Evolutionary conservation across 2,888 invertebrate genomes (phyloP), one percentile per base, ranked within the genome.

Genomic region (Cryptophagus acutangulus): DNA sequence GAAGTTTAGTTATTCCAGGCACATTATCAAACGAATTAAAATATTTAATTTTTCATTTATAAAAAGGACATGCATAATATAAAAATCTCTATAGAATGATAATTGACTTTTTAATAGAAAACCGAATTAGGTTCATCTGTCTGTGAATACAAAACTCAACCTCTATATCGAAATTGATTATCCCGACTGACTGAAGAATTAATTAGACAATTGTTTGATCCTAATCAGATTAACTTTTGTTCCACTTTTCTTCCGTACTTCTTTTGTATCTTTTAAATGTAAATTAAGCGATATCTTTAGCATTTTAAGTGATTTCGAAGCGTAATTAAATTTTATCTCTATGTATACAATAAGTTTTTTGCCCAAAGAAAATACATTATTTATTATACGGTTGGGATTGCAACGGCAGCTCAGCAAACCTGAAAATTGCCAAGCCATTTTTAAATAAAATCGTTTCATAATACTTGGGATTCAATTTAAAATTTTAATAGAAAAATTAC

Each of bases 201-300:
- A 65, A 65, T 65, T 63, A 62, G 59, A 62, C 63, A 59, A 63
- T 62, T 64, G 65, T 64, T 64, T 64, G 65, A 64, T 62, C 57
- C 58, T 59, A 62, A 65, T 63, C 60, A 59, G 58, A 62, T 65
- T 62, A 64, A 58, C 59, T 63, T 61, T 58, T 57, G 57, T 55
- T 53, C 52, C 52, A 54, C 54, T 57, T 54, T 58, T 52, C 52
- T 48, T 52, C 51, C 55, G 33, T 46, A 45, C 50, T 53, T 52
- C 51, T 52, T 57, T 52, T 49, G 52, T 54, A 49, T 51, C 51
- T 51, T 54, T 52, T 51, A 46, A 48, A 57, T 58, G 57, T 48
- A 56, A 58, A 58, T 57, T 46, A 44, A 48, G 50, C 50, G 45
- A 55, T 59, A 56, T 55, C 58, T 54, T 59, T 57, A 55, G 59